These are phyloP conservation scores for Drosophila ficusphila DNA, from an alignment of 1,140 invertebrate genomes.

Conservation along the genomic window DNA sequence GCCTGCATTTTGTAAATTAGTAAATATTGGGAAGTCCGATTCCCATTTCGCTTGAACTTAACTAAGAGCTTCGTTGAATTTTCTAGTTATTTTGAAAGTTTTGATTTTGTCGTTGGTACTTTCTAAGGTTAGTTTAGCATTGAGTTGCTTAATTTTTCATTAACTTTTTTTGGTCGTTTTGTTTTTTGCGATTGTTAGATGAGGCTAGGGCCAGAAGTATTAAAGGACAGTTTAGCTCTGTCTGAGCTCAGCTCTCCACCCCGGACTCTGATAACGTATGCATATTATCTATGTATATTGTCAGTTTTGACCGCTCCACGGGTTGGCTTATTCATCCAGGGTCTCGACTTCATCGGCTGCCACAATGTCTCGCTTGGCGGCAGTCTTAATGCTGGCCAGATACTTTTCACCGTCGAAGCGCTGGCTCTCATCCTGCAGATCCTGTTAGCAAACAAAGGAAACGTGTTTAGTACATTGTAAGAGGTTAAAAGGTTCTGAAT, in stretches of 20 bases:
- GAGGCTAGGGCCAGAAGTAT: conserved; percentile 43
- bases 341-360: conserved; percentile 71
- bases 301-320: conserved; percentile 6
- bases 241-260: conserved; percentile 1
- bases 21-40: conserved; percentile 19
- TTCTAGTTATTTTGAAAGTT: conserved; percentile 44
- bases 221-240: conserved; percentile 34
- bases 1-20: conserved; percentile 65
- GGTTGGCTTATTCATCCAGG: conserved; percentile 54
- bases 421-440: conserved; percentile 79
- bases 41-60: conserved; percentile 53
- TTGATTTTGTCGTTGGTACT: conserved; percentile 38
- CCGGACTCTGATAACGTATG: conserved; percentile 21
- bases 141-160: conserved; percentile 16
- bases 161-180: conserved; percentile 67
- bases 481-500: background rate
- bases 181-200: conserved; percentile 32
- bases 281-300: conserved; percentile 44
- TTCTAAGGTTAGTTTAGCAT: conserved; percentile 62
- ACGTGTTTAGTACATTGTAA: background rate
- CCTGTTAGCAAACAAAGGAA: conserved; percentile 48
- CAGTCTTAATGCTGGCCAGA: conserved; percentile 71
- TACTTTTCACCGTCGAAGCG: conserved; percentile 83
- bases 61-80: conserved; percentile 65
- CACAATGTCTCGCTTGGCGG: conserved; percentile 75